Evolutionary conservation across 2,797 vertebrate species (phyloP).

Genomic region (Pangasius mekongensis): DNA sequence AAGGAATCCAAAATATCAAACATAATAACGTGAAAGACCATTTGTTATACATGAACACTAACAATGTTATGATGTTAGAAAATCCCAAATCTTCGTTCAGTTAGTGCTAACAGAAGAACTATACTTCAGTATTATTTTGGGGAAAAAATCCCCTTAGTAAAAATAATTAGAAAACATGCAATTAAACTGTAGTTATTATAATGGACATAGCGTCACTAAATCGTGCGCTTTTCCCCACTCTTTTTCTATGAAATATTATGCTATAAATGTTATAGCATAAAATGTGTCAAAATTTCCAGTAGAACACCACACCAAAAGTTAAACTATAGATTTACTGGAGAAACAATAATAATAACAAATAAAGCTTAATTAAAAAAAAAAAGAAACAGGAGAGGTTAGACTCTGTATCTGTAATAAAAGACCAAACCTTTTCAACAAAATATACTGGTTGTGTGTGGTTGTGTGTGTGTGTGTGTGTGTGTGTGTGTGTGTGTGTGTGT

Average conservation of each 20-base stretch:
- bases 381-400: background rate
- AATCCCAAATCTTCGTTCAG: background rate
- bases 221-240: background rate
- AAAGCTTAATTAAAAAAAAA: background rate
- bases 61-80: background rate
- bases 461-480: too few relatives aligned
- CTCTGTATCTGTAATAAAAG: too few relatives aligned
- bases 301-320: background rate
- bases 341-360: background rate
- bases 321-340: background rate
- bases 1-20: background rate
- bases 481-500: too few relatives aligned
- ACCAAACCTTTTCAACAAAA: too few relatives aligned
- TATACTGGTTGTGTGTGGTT: too few relatives aligned
- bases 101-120: background rate
- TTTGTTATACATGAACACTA: background rate
- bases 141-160: background rate
- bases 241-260: background rate
- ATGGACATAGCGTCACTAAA: background rate
- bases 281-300: background rate
- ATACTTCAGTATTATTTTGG: background rate
- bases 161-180: background rate
- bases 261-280: background rate
- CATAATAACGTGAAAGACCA: background rate
- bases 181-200: background rate